phyloP scores from a whole-genome alignment of 1,140 invertebrate species.

The Hylaeus anthracinus region DNA sequence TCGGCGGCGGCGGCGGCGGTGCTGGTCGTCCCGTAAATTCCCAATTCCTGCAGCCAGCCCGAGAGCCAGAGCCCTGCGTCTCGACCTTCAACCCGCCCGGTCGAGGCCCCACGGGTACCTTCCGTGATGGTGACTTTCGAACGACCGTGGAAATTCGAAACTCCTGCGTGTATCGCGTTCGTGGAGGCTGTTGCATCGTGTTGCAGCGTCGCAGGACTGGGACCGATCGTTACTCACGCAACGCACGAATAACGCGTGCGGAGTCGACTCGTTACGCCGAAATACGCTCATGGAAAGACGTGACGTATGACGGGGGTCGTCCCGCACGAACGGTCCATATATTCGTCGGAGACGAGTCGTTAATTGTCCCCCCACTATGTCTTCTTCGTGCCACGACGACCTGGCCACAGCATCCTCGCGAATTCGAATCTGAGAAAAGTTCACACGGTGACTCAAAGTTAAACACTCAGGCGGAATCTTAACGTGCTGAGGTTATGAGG shows the following conservation, averaged over 20 bases:
- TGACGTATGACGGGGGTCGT: constrained; percentile 58
- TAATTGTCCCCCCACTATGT: constrained; percentile 51
- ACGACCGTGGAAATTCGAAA: constrained; percentile 73
- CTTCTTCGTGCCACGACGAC: not conserved
- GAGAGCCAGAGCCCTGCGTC: not conserved
- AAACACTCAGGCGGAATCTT: not conserved
- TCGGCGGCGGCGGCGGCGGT: constrained; percentile 34
- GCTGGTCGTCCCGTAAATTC: constrained; percentile 71
- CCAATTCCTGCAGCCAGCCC: constrained; percentile 57
- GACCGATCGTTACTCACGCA: constrained; percentile 70
- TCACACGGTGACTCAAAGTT: not conserved
- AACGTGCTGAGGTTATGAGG: too few species aligned
- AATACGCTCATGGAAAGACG: constrained; percentile 62
- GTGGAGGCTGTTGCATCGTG: constrained; percentile 54
- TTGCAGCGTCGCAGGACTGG: constrained; percentile 56
- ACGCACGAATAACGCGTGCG: constrained; percentile 60
- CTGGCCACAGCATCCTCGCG: not conserved
- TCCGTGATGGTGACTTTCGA: constrained; percentile 67
- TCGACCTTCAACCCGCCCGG: constrained; percentile 42
- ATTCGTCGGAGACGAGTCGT: constrained; percentile 61
- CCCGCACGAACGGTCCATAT: constrained; percentile 56
- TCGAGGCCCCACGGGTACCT: constrained; percentile 31
- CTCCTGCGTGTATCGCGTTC: constrained; percentile 66
- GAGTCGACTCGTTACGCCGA: constrained; percentile 62
- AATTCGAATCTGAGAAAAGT: constrained; percentile 44